Conservation (phyloP, 2,797 vertebrate genomes). For the Antrozous pallidus region DNA sequence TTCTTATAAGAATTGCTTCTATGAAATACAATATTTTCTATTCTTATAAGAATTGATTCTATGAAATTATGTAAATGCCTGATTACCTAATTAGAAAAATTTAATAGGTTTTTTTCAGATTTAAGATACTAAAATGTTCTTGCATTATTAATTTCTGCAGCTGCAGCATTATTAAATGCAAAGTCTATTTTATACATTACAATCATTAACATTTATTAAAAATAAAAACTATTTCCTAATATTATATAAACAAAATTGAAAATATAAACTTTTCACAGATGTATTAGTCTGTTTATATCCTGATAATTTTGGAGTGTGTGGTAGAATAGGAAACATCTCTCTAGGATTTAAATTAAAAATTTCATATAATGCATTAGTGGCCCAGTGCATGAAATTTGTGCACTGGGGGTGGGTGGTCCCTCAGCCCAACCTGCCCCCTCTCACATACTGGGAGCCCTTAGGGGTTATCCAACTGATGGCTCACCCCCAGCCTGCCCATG, state of each 20-base stretch:
- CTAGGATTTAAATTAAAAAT: not conserved
- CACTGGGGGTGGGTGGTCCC: too few species aligned
- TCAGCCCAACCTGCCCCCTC: too few species aligned
- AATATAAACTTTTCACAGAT: not conserved
- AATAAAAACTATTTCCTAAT: conserved; percentile 1
- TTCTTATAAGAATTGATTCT: not conserved
- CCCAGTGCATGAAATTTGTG: too few species aligned
- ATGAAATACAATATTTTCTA: not conserved
- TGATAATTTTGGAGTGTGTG: not conserved
- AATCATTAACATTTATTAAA: not conserved
- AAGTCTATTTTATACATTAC: not conserved
- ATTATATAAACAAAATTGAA: not conserved
- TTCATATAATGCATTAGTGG: not conserved
- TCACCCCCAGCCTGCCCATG: too few species aligned
- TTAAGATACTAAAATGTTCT: not conserved
- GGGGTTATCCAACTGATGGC: too few species aligned
- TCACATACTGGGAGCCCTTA: too few species aligned
- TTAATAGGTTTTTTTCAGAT: not conserved
- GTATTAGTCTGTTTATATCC: not conserved
- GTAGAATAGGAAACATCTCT: not conserved
- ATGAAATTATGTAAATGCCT: not conserved
- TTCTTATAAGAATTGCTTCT: too few species aligned
- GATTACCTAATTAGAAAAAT: not conserved
- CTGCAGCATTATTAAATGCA: not conserved
- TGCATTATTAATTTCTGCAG: not conserved